Base-by-base conservation (phyloP, 2,797 vertebrate species). In the Diplodus sargus region DNA sequence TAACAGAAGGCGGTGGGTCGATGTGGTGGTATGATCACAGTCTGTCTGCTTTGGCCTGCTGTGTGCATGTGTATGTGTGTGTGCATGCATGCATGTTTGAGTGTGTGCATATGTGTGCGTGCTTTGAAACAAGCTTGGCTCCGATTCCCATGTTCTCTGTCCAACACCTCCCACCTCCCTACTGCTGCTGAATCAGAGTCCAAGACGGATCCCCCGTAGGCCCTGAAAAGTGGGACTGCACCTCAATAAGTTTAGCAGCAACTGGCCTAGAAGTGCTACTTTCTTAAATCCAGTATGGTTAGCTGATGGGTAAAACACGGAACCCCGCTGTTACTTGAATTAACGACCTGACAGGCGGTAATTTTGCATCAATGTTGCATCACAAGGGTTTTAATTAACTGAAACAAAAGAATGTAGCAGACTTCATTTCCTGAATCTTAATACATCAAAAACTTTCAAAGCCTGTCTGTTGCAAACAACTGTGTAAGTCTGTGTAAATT, bases 1-100 rank as follows among this genome's bases (percentile, higher is more conserved):
- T 69, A 83, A 85, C 93, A 94, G 92, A 91, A 92, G 92, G 91
- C 66, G 74, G 80, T 74, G 88, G 89, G 89, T 91, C 89, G 74
- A 75, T 60, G 77, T 60, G 80, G 81, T 76, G 78, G 70, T 83
- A 89, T 39, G 62, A 81, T 89, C 86, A 71, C 90, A 89, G 87
- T 88, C 91, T 91, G 93, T 79, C 80, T 89, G 72, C 79, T 82
- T 82, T 61, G 87, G 83, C 93, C 88, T 82, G 83, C 78, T 87
- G 82, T 72, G 85, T 72, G 81, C 52, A 7, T 56, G 79, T 63
- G 48, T 72, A 18, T 66, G 70, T 75, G 64, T 48, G 61, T 74
- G 61, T 71, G 65, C 48, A 22, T 52, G 34, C 45, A 23, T 60
- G 57, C 14, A 22, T 59, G 60, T 68, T 25, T 39, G 75, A 52